Base-by-base conservation (phyloP, 2,113 vertebrate genomes). In the Xiphophorus couchianus region DNA sequence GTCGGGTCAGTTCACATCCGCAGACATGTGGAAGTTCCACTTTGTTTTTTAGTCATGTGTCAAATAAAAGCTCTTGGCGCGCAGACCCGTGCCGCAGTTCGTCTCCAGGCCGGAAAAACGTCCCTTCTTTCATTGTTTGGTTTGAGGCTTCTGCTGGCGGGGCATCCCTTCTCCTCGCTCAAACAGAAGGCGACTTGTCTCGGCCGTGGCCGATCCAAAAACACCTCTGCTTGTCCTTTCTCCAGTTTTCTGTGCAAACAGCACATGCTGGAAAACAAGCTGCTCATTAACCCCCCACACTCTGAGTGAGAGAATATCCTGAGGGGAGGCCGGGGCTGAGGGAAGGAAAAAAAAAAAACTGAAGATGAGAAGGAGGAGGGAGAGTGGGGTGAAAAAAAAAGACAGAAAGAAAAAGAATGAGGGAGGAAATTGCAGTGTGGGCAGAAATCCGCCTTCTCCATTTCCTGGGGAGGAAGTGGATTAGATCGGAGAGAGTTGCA, bases 401-500 rank as follows among this genome's bases (percentile, higher is more conserved):
- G 76, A 79, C 65, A 88, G 78, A 89, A 84, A 78, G 78, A 84
- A 86, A 90, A 85, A 92, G 83, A 92, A 92, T 84, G 89, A 92
- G 91, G 90, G 89, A 93, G 93, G 94, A 94, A 94, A 94, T 93
- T 94, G 93, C 91, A 89, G 90, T 93, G 93, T 92, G 92, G 93
- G 93, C 92, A 94, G 91, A 94, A 94, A 93, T 91, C 87, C 84
- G 86, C 88, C 92, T 93, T 89, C 92, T 94, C 91, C 89, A 91
- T 94, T 94, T 95, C 94, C 93, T 93, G 93, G 71, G 83, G 90
- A 93, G 93, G 92, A 95, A 94, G 93, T 93, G 91, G 91, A 93
- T 93, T 93, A 92, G 91, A 93, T 91, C 78, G 84, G 83, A 66
- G 91, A 88, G 90, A 73, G 89, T 77, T 75, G 85, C 86, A 87